A percentile compares a stretch with the other conserved stretches of the same genome.
These are phyloP conservation scores for Phrynocephalus vlangalii DNA, from an alignment of 2,797 vertebrate genomes.

Conservation along the genomic window DNA sequence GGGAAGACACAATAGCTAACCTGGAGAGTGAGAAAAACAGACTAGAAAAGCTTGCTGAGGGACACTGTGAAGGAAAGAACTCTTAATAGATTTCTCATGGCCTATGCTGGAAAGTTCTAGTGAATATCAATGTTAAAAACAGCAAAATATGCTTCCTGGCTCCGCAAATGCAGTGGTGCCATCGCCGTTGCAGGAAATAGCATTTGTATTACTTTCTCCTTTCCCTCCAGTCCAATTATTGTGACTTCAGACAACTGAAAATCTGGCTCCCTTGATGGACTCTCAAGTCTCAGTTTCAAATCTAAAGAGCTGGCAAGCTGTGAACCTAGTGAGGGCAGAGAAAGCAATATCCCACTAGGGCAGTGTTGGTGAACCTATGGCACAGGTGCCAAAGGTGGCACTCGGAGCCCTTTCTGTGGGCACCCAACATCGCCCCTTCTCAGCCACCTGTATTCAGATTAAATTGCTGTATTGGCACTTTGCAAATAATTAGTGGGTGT, in stretches of 20 bases:
- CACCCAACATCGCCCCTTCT: too few species aligned
- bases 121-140: neutral
- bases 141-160: neutral
- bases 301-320: neutral
- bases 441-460: too few species aligned
- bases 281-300: neutral
- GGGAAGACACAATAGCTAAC: neutral
- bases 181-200: neutral
- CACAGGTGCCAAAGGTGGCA: too few species aligned
- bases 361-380: too few species aligned
- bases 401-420: too few species aligned
- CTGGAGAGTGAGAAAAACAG: neutral
- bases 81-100: neutral
- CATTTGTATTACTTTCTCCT: neutral
- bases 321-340: neutral
- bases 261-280: neutral
- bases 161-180: neutral
- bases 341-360: neutral
- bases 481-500: too few species aligned
- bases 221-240: neutral
- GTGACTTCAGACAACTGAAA: neutral
- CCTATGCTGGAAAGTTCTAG: conserved; percentile 1
- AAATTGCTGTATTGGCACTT: too few species aligned
- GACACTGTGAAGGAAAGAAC: neutral
- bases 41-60: neutral